Percentiles rank a stretch among this genome's conserved stretches.
phyloP scores from a whole-genome alignment of 2,888 invertebrate genomes.

The Dascillus cervinus region DNA sequence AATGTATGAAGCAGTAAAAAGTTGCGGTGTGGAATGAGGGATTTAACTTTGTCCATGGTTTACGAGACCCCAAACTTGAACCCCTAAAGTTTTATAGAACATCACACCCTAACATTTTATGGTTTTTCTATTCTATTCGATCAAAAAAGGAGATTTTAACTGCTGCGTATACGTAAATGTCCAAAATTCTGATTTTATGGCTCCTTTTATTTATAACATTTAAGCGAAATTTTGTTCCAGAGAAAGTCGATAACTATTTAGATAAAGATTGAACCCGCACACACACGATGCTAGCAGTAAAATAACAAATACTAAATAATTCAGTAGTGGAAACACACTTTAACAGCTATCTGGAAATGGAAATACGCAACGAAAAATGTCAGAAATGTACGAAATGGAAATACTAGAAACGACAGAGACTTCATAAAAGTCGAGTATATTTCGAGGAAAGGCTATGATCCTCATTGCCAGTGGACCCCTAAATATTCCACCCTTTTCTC shows the following conservation, averaged over 20 bases:
- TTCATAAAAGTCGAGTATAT: conserved; percentile 16
- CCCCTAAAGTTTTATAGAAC: conserved; percentile 17
- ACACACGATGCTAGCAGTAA: too few species aligned
- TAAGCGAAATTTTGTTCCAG: too few species aligned
- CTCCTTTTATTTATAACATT: too few species aligned
- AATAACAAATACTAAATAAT: conserved; percentile 13
- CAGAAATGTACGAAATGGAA: conserved; percentile 14
- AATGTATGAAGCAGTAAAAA: too few species aligned
- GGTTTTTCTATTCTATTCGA: conserved; percentile 18
- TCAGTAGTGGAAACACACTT: conserved; percentile 13
- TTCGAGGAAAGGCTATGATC: conserved; percentile 14
- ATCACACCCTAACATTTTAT: conserved; percentile 19
- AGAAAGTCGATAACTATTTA: too few species aligned
- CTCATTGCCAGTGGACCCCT: conserved; percentile 15
- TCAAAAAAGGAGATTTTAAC: too few species aligned
- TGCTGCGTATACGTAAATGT: too few species aligned
- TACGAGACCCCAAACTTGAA: too few species aligned
- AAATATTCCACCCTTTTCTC: conserved; percentile 10
- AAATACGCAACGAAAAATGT: conserved; percentile 7
- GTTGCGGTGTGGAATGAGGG: too few species aligned
- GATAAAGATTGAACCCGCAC: too few species aligned
- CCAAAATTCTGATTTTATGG: too few species aligned
- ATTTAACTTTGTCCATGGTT: too few species aligned
- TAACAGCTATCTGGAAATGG: conserved; percentile 11
- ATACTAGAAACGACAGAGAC: conserved; percentile 12